Conservation (phyloP, 92 coral and sea anemone species). For the Porites divaricata region DNA sequence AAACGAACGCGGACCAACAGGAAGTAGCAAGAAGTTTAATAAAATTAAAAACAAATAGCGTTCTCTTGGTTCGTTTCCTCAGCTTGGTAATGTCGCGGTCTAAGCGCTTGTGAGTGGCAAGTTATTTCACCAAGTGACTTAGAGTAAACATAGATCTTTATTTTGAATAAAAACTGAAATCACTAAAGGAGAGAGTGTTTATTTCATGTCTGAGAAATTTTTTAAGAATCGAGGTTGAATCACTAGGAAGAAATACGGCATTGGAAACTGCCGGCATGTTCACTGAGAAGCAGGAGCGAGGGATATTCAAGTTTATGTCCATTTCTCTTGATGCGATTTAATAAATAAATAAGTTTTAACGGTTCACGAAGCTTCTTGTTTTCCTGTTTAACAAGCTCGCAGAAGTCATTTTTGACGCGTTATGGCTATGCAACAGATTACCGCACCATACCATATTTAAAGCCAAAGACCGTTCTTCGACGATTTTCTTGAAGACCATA, state of each 20-base stretch:
- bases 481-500: neutral
- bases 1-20: conserved; percentile 39
- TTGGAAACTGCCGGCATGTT: neutral
- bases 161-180: conserved; percentile 70
- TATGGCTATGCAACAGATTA: neutral
- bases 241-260: neutral
- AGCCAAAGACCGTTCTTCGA: neutral
- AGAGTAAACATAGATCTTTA: conserved; percentile 74
- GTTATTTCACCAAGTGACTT: conserved; percentile 55
- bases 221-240: neutral
- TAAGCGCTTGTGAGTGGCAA: conserved; percentile 61
- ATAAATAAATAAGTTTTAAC: conserved; percentile 15
- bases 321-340: neutral
- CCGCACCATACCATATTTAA: neutral
- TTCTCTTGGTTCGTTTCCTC: conserved; percentile 54
- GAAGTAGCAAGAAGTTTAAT: conserved; percentile 51
- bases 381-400: conserved; percentile 29
- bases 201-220: conserved; percentile 62
- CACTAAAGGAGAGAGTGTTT: conserved; percentile 67
- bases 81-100: conserved; percentile 64
- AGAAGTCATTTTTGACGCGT: conserved; percentile 31
- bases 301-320: neutral
- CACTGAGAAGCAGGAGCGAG: neutral
- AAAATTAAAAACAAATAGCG: conserved; percentile 69
- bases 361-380: conserved; percentile 40